These are phyloP conservation scores for Corythoichthys haematopterus DNA, from an alignment of 2,113 vertebrate genomes.

Conservation along the genomic window DNA sequence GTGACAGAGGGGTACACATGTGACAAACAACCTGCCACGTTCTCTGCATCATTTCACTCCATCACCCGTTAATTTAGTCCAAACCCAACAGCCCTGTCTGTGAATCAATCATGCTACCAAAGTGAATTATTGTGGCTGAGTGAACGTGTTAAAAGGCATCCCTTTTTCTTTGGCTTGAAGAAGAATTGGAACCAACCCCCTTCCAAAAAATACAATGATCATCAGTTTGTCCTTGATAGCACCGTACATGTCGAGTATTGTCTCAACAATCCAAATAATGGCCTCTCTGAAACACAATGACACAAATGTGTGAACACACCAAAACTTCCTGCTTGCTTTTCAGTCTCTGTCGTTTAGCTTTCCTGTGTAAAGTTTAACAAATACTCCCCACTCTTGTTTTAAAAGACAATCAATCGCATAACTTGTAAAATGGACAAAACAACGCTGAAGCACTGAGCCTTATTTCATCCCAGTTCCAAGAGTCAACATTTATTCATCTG, in stretches of 20 bases:
- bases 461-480: not conserved
- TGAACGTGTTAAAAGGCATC: slow-evolving; percentile 37
- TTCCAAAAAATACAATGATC: not conserved
- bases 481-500: not conserved
- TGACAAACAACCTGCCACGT: slow-evolving; percentile 67
- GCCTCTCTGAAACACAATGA: slow-evolving; percentile 54
- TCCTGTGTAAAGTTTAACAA: slow-evolving; percentile 53
- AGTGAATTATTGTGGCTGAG: slow-evolving; percentile 43
- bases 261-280: slow-evolving; percentile 33
- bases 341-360: slow-evolving; percentile 42
- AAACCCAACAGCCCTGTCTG: slow-evolving; percentile 50
- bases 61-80: slow-evolving; percentile 64
- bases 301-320: slow-evolving; percentile 46
- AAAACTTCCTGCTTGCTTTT: slow-evolving; percentile 50
- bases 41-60: slow-evolving; percentile 58
- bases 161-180: not conserved
- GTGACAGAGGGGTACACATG: slow-evolving; percentile 53
- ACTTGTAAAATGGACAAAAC: not conserved
- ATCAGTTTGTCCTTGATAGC: slow-evolving; percentile 29
- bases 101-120: slow-evolving; percentile 64
- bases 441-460: not conserved
- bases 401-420: slow-evolving; percentile 38
- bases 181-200: not conserved
- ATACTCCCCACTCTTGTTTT: slow-evolving; percentile 41
- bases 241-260: slow-evolving; percentile 34